phyloP scores from a whole-genome alignment of 2,113 vertebrate genomes.

The Colinus virginianus region DNA sequence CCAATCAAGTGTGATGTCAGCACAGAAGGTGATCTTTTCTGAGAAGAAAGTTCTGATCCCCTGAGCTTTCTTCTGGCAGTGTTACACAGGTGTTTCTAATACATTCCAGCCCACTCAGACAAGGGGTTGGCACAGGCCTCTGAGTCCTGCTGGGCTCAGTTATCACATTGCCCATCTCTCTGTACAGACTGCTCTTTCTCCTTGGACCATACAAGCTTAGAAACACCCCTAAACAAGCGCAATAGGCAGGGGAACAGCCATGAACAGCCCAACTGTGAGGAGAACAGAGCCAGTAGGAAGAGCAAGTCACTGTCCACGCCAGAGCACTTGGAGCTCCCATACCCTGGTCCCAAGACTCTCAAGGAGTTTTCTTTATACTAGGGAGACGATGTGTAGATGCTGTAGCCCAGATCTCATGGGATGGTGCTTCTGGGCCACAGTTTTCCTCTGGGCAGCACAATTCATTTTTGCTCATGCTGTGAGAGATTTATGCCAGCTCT shows the following conservation, averaged over 20 bases:
- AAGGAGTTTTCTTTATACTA: not conserved
- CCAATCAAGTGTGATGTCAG: accelerated
- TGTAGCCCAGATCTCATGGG: not conserved
- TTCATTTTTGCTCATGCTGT: not conserved
- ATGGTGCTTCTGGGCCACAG: not conserved
- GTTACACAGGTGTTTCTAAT: not conserved
- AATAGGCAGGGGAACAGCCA: not conserved
- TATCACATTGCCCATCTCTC: not conserved
- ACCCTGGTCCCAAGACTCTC: not conserved
- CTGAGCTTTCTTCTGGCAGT: not conserved
- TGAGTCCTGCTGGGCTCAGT: not conserved
- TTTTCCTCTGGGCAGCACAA: not conserved
- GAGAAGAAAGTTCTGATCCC: not conserved
- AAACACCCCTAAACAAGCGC: not conserved
- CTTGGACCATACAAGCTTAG: not conserved
- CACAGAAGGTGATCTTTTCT: not conserved
- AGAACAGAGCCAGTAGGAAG: not conserved
- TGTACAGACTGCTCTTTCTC: not conserved
- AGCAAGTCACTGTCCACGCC: no score
- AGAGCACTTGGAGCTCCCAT: not conserved
- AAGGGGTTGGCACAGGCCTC: not conserved
- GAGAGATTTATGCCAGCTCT: not conserved
- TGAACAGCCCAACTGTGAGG: not conserved
- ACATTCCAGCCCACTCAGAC: not conserved
- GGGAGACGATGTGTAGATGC: not conserved